A percentile compares a stretch with the other conserved stretches of the same genome.
These are phyloP conservation scores for Boloria euphrosyne DNA, from an alignment of 2,888 invertebrate genomes.

Conservation along the genomic window DNA sequence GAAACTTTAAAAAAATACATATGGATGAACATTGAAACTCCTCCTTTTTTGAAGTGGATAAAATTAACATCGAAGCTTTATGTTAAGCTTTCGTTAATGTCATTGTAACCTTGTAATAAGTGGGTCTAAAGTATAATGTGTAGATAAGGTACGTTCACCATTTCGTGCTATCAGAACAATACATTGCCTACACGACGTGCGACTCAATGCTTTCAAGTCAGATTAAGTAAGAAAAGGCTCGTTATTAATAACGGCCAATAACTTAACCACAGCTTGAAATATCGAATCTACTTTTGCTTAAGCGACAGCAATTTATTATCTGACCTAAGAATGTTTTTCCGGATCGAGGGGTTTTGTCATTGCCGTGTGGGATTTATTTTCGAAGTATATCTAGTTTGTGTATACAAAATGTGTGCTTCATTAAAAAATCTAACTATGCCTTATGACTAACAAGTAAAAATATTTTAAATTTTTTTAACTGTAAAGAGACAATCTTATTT, in stretches of 20 bases:
- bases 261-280: slow-evolving; percentile 76
- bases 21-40: too few species aligned
- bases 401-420: slow-evolving; percentile 12
- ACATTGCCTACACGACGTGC: slow-evolving; percentile 67
- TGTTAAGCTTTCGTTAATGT: slow-evolving; percentile 19
- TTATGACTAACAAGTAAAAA: slow-evolving; percentile 9
- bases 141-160: slow-evolving; percentile 48
- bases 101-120: slow-evolving; percentile 29
- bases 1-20: too few species aligned
- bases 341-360: slow-evolving; percentile 72
- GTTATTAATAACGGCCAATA: slow-evolving; percentile 81
- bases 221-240: slow-evolving; percentile 79
- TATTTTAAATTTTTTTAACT: not conserved
- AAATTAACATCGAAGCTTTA: not conserved
- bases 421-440: slow-evolving; percentile 13
- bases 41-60: not conserved
- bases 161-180: slow-evolving; percentile 69
- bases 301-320: slow-evolving; percentile 75
- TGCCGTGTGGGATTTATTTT: slow-evolving; percentile 56
- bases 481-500: too few species aligned
- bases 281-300: slow-evolving; percentile 79
- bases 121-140: slow-evolving; percentile 44
- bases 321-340: slow-evolving; percentile 77
- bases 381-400: slow-evolving; percentile 29
- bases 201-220: slow-evolving; percentile 78